phyloP scores from a whole-genome alignment of 1,140 invertebrate species.

The Drosophila mayri region DNA sequence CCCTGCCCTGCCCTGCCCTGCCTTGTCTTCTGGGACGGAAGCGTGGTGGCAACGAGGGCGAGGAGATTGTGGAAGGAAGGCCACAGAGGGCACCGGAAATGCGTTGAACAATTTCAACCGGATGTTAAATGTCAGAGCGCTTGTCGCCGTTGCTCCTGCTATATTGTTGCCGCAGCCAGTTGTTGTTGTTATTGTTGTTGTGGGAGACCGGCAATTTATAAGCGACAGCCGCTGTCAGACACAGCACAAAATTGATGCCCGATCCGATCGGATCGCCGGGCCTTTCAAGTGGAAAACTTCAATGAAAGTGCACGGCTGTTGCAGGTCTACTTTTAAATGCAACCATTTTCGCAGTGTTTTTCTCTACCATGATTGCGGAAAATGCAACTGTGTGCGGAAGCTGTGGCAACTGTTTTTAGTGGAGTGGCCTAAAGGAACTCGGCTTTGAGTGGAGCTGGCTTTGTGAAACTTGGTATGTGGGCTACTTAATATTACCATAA shows the following conservation, averaged over 20 bases:
- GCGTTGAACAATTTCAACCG: slow-evolving; percentile 75
- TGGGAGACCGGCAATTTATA: slow-evolving; percentile 59
- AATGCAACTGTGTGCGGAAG: not conserved
- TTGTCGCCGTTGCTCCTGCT: slow-evolving; percentile 49
- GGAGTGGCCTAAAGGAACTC: not conserved
- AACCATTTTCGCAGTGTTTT: slow-evolving; percentile 12
- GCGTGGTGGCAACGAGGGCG: not conserved
- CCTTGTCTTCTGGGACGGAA: slow-evolving; percentile 31
- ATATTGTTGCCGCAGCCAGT: not conserved
- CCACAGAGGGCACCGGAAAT: slow-evolving; percentile 53
- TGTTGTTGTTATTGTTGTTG: slow-evolving; percentile 22
- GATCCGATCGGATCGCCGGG: slow-evolving; percentile 44
- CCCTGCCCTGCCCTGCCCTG: not conserved
- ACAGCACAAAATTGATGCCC: slow-evolving; percentile 58
- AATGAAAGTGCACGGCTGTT: not conserved
- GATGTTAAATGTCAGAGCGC: slow-evolving; percentile 76
- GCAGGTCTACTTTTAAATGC: slow-evolving; percentile 17
- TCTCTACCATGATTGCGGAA: not conserved
- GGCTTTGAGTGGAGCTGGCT: too few species aligned
- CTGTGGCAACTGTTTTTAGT: slow-evolving; percentile 21
- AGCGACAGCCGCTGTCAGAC: slow-evolving; percentile 48
- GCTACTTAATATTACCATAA: not conserved
- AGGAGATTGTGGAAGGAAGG: slow-evolving; percentile 4
- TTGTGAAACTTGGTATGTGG: slow-evolving; percentile 8
- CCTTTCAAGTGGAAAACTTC: slow-evolving; percentile 37